Evolutionary conservation across 2,888 invertebrate genomes (phyloP), one percentile per base, ranked within the genome.

Genomic region (Hirtodrosophila histrioides): DNA sequence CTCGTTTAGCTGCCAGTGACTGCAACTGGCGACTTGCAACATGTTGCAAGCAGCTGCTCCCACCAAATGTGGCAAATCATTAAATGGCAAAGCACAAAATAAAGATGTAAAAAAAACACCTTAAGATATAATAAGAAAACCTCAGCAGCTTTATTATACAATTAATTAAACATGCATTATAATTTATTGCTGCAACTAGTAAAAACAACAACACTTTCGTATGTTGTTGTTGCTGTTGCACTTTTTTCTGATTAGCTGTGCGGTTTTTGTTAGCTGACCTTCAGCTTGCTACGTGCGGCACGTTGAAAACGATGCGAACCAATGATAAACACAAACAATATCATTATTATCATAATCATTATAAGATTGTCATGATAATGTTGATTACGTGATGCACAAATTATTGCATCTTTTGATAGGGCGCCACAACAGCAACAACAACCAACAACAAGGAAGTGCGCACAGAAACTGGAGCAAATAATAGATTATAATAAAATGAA

Each of bases 131-230:
- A 27, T 27, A 27, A 2, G 4, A 5, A 12, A 40, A 31, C 33
- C 33, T 11, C 23, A 35, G 9, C 33, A 44, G 11, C 36, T 60
- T 67, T 49, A 51, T 48, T 49, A 70, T 43, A 72, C 61, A 75
- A 75, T 75, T 65, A 78, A 75, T 69, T 74, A 74, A 69, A 58
- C 40, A 62, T 78, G 69, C 69, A 74, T 69, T 69, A 56, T 69
- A 65, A 78, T 74, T 78, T 64, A 77, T 75, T 55, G 57, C 57
- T 43, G 37, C 33, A 36, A 44, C 23, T 29, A 35, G 27, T 41
- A 56, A 27, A 57, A 55, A 9, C 40, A 39, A 33, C 43, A 54
- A 37, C 17, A 4, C 31, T 39, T 7, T 27, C 37, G 5, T 24
- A 11, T 37, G 40, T 35, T 46, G 8, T 11, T 35, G 55, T 24